Evolutionary conservation across 2,113 vertebrate genomes (phyloP).

Genomic region (Glaucidium brasilianum): DNA sequence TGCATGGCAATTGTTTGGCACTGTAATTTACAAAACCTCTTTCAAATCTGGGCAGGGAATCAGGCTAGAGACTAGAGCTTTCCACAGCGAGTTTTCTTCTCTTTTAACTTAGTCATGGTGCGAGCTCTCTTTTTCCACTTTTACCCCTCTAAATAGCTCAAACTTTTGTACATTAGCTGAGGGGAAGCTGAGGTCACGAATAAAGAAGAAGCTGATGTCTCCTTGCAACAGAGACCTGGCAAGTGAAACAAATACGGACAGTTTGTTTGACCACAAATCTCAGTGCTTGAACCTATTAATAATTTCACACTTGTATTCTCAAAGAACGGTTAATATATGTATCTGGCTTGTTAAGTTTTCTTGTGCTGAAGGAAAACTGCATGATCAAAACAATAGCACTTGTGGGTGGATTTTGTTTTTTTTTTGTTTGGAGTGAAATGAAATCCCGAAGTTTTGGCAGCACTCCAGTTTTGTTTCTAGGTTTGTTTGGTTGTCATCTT

Average conservation of each 20-base stretch:
- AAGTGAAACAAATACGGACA: not conserved
- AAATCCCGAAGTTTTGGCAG: not conserved
- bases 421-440: not conserved
- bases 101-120: rapidly evolving
- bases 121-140: not conserved
- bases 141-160: not conserved
- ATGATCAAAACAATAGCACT: not conserved
- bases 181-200: not conserved
- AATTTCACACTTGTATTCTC: not conserved
- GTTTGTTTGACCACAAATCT: not conserved
- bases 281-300: not conserved
- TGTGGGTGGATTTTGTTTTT: not conserved
- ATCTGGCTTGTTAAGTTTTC: not conserved
- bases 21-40: not conserved
- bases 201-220: not conserved
- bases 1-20: not conserved
- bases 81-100: not conserved
- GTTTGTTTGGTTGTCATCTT: not conserved
- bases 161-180: not conserved
- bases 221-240: not conserved
- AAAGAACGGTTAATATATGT: not conserved
- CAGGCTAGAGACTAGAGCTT: not conserved
- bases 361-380: not conserved
- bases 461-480: not conserved
- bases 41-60: not conserved